Evolutionary conservation across 2,797 vertebrate genomes (phyloP).

Genomic region (Cyclura pinguis): DNA sequence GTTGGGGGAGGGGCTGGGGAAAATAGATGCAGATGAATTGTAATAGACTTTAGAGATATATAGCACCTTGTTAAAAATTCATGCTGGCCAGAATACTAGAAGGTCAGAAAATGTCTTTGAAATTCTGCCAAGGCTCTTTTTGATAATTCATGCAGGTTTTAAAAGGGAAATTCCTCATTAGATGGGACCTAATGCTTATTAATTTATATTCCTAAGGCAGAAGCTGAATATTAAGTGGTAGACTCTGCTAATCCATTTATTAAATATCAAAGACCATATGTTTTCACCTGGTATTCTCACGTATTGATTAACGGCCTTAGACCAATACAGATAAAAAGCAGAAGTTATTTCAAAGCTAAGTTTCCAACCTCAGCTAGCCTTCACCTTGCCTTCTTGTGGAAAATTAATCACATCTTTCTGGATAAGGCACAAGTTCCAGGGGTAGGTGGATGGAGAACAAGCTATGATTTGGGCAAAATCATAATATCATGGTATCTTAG

Average conservation of each 20-base stretch:
- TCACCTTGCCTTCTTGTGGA: constrained; percentile 38
- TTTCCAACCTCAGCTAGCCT: constrained; percentile 38
- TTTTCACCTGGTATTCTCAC: constrained; percentile 72
- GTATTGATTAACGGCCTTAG: constrained; percentile 78
- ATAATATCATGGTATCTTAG: neutral
- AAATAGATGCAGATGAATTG: constrained; percentile 74
- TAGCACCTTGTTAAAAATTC: constrained; percentile 83
- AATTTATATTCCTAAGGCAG: constrained; percentile 79
- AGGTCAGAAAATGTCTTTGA: constrained; percentile 87
- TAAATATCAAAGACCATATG: constrained; percentile 82
- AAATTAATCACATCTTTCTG: constrained; percentile 22
- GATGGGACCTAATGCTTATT: constrained; percentile 80
- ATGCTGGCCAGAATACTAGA: constrained; percentile 79
- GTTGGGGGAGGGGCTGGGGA: constrained; percentile 54
- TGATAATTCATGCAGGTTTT: constrained; percentile 83
- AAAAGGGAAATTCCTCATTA: constrained; percentile 83
- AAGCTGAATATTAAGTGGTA: constrained; percentile 78
- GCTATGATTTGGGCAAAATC: neutral
- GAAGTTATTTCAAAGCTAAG: constrained; percentile 41
- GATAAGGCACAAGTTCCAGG: neutral
- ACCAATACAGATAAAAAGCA: constrained; percentile 60
- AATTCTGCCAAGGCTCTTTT: constrained; percentile 81
- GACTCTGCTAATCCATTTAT: constrained; percentile 80
- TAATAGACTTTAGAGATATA: constrained; percentile 79
- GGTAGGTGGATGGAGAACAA: neutral